Percentiles rank a stretch among this genome's conserved stretches.
phyloP scores from a whole-genome alignment of 1,140 invertebrate species.

The Acromyrmex heyeri region DNA sequence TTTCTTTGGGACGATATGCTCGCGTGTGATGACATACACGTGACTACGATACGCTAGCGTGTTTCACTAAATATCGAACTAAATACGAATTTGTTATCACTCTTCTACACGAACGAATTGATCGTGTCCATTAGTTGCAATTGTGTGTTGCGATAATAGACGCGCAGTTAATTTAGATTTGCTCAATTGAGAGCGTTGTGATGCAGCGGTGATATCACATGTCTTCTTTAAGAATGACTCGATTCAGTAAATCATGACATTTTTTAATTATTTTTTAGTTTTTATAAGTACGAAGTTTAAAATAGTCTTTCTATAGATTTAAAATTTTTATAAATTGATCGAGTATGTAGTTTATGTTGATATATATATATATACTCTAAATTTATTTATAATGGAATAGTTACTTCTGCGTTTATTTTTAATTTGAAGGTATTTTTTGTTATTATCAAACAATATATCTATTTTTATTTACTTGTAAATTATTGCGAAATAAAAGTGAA shows the following conservation, averaged over 20 bases:
- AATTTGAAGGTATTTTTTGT: conserved; percentile 11
- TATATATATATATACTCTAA: not conserved
- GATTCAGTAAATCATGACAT: not conserved
- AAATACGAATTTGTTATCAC: not conserved
- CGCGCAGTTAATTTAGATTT: not conserved
- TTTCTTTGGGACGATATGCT: not conserved
- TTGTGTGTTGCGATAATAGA: not conserved
- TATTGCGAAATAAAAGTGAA: not conserved
- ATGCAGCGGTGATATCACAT: not conserved
- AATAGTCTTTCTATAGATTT: not conserved
- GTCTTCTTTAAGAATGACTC: not conserved
- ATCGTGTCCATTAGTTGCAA: not conserved
- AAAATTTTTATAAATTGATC: conserved; percentile 23
- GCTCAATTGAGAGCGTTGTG: not conserved
- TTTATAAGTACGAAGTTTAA: not conserved
- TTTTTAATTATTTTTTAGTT: not conserved
- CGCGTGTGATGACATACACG: not conserved
- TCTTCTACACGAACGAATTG: not conserved
- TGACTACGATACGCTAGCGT: not conserved
- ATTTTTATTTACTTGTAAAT: conserved; percentile 3
- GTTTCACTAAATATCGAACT: not conserved
- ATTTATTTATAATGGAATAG: not conserved
- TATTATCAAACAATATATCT: not conserved
- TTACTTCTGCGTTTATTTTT: not conserved
- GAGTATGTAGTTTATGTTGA: too few species aligned